Conservation (phyloP, 2,888 invertebrate species). For the Brassicogethes aeneus region DNA sequence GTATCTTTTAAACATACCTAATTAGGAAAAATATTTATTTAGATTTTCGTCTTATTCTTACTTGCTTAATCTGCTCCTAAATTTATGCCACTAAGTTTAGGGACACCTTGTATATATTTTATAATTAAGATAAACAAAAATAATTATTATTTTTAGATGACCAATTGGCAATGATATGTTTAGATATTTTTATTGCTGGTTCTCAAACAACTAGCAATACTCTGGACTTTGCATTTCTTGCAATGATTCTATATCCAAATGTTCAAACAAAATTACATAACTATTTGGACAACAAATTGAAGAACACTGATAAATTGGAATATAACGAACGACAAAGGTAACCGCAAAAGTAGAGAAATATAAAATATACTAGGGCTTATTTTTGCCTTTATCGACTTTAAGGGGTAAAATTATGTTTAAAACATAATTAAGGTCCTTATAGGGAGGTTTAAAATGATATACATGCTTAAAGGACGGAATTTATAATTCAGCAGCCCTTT, state of each 20-base stretch:
- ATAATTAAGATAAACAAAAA: slow-evolving; percentile 1
- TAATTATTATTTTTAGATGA: slow-evolving; percentile 37
- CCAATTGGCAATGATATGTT: slow-evolving; percentile 53
- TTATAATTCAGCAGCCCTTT: too few species aligned
- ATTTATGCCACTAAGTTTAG: too few species aligned
- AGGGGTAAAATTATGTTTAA: neutral
- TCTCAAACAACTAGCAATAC: slow-evolving; percentile 55
- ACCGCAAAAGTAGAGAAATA: slow-evolving; percentile 8
- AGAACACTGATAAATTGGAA: slow-evolving; percentile 38
- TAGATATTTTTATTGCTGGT: slow-evolving; percentile 62
- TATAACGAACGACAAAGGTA: slow-evolving; percentile 44
- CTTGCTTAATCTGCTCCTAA: too few species aligned
- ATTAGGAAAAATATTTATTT: too few species aligned
- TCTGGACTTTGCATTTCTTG: slow-evolving; percentile 51
- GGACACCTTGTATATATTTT: too few species aligned
- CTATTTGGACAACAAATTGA: slow-evolving; percentile 44
- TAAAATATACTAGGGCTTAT: slow-evolving; percentile 8
- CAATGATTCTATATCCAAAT: slow-evolving; percentile 49
- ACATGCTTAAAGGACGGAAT: too few species aligned
- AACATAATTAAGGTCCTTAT: too few species aligned
- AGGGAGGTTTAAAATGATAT: too few species aligned
- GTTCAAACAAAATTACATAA: slow-evolving; percentile 49
- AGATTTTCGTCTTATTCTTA: too few species aligned
- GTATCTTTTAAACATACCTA: too few species aligned
- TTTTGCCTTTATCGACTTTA: slow-evolving; percentile 9